Percentiles rank a stretch among this genome's conserved stretches.
Conservation (phyloP, 2,888 invertebrate species). For the Belgica antarctica region DNA sequence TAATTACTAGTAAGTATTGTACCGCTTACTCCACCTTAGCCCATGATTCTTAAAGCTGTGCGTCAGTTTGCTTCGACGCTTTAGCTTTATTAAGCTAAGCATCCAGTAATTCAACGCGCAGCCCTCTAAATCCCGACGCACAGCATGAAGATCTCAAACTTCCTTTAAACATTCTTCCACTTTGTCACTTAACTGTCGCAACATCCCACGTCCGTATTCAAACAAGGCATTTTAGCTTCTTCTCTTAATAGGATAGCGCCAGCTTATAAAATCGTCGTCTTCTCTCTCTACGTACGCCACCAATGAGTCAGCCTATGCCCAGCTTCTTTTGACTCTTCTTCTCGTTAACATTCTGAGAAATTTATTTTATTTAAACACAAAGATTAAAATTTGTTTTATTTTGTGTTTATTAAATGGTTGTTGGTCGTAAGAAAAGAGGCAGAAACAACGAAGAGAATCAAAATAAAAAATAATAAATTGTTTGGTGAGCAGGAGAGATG, state of each 20-base stretch:
- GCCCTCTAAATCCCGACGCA: too few species aligned
- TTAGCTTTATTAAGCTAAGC: too few species aligned
- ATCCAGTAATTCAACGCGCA: too few species aligned
- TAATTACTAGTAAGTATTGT: too few species aligned
- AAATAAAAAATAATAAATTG: background rate
- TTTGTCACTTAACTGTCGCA: too few species aligned
- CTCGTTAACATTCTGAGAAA: slow-evolving; percentile 13
- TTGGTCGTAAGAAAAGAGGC: background rate
- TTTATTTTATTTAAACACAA: slow-evolving; percentile 37
- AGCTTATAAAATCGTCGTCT: slow-evolving; percentile 15
- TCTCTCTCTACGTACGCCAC: slow-evolving; percentile 16
- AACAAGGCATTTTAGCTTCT: slow-evolving; percentile 8
- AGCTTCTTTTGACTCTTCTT: slow-evolving; percentile 9
- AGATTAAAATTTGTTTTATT: slow-evolving; percentile 44
- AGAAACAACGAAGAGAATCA: background rate
- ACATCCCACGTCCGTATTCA: slow-evolving; percentile 19
- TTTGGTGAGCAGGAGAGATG: slow-evolving; percentile 10
- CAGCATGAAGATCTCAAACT: too few species aligned
- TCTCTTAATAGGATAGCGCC: slow-evolving; percentile 22
- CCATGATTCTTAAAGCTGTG: too few species aligned
- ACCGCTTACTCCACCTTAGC: too few species aligned
- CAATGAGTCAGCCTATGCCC: slow-evolving; percentile 25
- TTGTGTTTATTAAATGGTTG: slow-evolving; percentile 43
- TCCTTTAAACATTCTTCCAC: too few species aligned
- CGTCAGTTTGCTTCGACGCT: too few species aligned